Evolutionary conservation across 2,888 invertebrate genomes (phyloP).

Genomic region (Candidula unifasciata): DNA sequence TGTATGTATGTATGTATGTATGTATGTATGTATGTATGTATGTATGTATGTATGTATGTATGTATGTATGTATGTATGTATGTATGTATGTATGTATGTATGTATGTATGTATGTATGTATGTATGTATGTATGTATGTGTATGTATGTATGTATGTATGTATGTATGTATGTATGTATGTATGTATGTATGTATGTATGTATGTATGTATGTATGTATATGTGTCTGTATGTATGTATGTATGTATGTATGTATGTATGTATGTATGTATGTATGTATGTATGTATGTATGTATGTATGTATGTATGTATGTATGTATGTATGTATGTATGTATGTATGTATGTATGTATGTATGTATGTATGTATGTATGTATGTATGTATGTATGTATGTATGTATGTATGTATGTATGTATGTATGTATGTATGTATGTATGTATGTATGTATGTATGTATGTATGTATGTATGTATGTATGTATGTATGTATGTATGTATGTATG

Average conservation of each 20-base stretch:
- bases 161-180: conserved; percentile 21
- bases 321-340: neutral
- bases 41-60: neutral
- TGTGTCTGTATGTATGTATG: no score
- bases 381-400: conserved; percentile 25
- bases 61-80: neutral
- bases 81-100: conserved; percentile 1
- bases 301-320: conserved; percentile 19
- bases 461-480: no score
- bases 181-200: neutral
- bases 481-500: no score
- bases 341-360: conserved; percentile 4
- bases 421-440: no score
- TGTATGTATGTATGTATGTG: neutral
- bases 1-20: conserved; percentile 3
- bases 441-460: no score
- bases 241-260: conserved; percentile 1
- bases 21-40: neutral
- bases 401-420: no score
- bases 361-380: conserved; percentile 9
- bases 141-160: neutral
- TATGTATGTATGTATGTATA: neutral
- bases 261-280: conserved; percentile 13
- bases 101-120: neutral
- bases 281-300: conserved; percentile 11